A percentile compares a stretch with the other conserved stretches of the same genome.
Conservation (phyloP, 1,140 invertebrate genomes). For the Drosophila varians region DNA sequence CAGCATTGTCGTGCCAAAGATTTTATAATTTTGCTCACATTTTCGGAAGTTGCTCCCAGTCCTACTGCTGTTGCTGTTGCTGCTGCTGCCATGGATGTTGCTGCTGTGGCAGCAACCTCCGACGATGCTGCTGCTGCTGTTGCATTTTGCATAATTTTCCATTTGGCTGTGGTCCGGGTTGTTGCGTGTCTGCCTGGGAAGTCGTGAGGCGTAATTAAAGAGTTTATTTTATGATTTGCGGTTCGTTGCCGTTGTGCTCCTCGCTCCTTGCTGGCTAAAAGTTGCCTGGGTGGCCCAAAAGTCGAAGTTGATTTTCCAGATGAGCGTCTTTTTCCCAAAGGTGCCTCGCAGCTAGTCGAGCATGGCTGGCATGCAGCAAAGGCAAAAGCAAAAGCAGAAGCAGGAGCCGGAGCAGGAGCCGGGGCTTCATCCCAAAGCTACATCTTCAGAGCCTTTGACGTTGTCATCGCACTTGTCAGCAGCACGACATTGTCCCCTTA, state of each 20-base stretch:
- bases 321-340: slow-evolving; percentile 62
- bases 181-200: slow-evolving; percentile 63
- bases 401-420: not conserved
- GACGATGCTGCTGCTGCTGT: slow-evolving; percentile 32
- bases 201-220: slow-evolving; percentile 80
- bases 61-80: slow-evolving; percentile 14
- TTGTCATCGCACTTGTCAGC: slow-evolving; percentile 70
- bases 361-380: slow-evolving; percentile 35
- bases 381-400: slow-evolving; percentile 1
- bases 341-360: slow-evolving; percentile 60
- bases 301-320: slow-evolving; percentile 75
- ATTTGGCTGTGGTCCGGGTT: slow-evolving; percentile 54
- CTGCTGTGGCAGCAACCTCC: slow-evolving; percentile 9
- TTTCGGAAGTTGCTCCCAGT: slow-evolving; percentile 66
- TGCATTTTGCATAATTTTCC: slow-evolving; percentile 80
- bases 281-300: slow-evolving; percentile 62
- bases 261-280: slow-evolving; percentile 19
- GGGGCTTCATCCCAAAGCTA: too few species aligned
- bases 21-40: slow-evolving; percentile 77
- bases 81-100: too few species aligned
- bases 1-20: slow-evolving; percentile 73
- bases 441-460: slow-evolving; percentile 57
- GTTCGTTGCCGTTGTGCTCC: slow-evolving; percentile 36
- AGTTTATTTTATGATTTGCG: slow-evolving; percentile 80
- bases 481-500: slow-evolving; percentile 54